Evolutionary conservation across 2,113 vertebrate species (phyloP).

Genomic region (Thomomys bottae): DNA sequence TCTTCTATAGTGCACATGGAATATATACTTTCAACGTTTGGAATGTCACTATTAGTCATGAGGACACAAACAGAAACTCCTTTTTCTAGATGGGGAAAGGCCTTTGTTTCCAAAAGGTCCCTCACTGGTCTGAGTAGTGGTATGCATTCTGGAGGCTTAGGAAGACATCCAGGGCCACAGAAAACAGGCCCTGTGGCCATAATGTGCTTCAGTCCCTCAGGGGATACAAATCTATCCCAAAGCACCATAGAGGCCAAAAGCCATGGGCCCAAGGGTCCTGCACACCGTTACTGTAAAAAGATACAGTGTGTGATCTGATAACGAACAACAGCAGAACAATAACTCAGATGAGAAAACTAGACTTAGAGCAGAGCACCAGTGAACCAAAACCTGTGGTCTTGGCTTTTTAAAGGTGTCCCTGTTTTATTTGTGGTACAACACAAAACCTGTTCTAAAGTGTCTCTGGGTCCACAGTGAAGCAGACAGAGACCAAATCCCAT

Average conservation of each 20-base stretch:
- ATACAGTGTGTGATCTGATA: fast-evolving
- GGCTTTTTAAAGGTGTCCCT: background rate
- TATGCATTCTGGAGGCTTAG: background rate
- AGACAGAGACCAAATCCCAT: fast-evolving
- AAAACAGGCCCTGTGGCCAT: fast-evolving
- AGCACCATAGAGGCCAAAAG: background rate
- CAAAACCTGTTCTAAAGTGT: too few species aligned
- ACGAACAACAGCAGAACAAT: background rate
- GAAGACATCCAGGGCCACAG: background rate
- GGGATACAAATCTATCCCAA: background rate
- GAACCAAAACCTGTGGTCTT: background rate
- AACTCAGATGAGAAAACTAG: background rate
- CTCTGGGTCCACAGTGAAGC: background rate
- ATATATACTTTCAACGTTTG: background rate
- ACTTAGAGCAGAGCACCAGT: background rate
- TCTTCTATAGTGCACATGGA: fast-evolving
- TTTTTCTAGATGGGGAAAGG: background rate
- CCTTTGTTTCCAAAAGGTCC: background rate
- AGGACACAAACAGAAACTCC: too few species aligned
- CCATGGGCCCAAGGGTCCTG: too few species aligned
- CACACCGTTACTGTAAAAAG: background rate
- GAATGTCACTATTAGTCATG: background rate
- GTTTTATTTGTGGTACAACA: background rate
- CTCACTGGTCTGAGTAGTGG: background rate
- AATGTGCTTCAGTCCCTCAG: fast-evolving